A percentile compares a stretch with the other conserved stretches of the same genome.
These are phyloP conservation scores for Ceratosolen solmsi DNA, from an alignment of 1,140 invertebrate genomes.

Conservation along the genomic window DNA sequence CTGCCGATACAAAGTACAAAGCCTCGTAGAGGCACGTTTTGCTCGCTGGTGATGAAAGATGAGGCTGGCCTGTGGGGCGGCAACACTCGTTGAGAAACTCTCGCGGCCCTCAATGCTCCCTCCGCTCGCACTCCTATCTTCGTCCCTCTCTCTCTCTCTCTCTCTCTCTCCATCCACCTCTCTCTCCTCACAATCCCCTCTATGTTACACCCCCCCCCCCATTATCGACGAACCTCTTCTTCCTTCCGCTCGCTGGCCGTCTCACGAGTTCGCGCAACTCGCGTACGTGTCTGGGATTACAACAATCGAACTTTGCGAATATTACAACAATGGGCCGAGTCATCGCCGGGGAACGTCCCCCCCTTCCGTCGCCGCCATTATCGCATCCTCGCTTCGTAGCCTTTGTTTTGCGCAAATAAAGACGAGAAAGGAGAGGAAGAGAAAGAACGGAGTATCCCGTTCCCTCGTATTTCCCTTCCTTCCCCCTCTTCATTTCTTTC, in stretches of 20 bases:
- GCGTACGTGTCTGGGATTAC: conserved; percentile 26
- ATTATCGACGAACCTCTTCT: background rate
- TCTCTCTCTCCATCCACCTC: no score
- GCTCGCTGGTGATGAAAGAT: background rate
- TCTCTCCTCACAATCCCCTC: background rate
- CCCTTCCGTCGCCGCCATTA: background rate
- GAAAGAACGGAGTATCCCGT: background rate
- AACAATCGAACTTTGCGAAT: conserved; percentile 25
- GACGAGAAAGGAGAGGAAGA: background rate
- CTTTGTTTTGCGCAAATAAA: conserved; percentile 52
- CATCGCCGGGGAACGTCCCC: conserved; percentile 19
- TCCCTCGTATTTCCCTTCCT: background rate
- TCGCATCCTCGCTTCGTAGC: background rate
- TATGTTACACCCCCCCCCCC: background rate
- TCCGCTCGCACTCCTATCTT: no score
- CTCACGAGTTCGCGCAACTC: background rate
- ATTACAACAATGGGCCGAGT: conserved; percentile 20
- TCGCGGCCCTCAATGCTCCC: background rate
- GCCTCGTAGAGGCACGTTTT: background rate
- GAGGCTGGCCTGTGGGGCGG: background rate
- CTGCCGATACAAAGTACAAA: background rate
- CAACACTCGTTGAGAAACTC: background rate
- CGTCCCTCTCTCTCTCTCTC: no score
- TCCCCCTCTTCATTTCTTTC: background rate
- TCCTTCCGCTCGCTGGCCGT: background rate